Conservation (phyloP, 2,797 vertebrate genomes). For the Salmo trutta region DNA sequence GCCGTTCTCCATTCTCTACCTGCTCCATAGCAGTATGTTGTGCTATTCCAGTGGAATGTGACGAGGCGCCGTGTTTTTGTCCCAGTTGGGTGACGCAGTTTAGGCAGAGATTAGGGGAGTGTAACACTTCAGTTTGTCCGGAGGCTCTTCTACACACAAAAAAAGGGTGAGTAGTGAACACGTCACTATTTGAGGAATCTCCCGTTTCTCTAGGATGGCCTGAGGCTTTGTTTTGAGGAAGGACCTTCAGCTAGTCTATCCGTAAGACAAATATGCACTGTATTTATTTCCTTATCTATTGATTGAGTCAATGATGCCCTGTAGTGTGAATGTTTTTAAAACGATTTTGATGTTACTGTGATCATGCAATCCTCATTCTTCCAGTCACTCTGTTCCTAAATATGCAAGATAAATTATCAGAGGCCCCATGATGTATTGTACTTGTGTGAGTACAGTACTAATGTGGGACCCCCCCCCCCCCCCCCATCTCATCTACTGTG, state of each 20-base stretch:
- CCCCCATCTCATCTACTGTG: slow-evolving; percentile 44
- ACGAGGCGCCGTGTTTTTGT: slow-evolving; percentile 59
- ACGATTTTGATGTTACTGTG: not conserved
- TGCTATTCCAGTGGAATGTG: slow-evolving; percentile 71
- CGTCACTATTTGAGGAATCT: not conserved
- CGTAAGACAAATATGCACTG: not conserved
- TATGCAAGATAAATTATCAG: too few species aligned
- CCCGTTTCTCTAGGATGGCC: not conserved
- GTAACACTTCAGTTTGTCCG: slow-evolving; percentile 45
- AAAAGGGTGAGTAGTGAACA: slow-evolving; percentile 26
- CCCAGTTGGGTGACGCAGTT: slow-evolving; percentile 60
- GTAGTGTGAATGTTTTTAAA: not conserved
- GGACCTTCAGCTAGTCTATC: not conserved
- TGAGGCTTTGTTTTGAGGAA: not conserved
- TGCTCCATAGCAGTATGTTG: slow-evolving; percentile 28
- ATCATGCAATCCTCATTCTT: not conserved
- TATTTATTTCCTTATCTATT: too few species aligned
- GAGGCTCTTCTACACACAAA: slow-evolving; percentile 37
- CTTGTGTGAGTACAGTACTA: slow-evolving; percentile 4
- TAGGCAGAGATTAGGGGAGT: slow-evolving; percentile 62
- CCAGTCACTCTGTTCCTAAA: too few species aligned
- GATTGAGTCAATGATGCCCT: not conserved
- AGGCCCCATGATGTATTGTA: not conserved
- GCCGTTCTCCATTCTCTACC: slow-evolving; percentile 13
- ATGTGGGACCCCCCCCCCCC: not conserved